These are phyloP conservation scores for Ceratina calcarata DNA, from an alignment of 1,140 invertebrate genomes.

Conservation along the genomic window DNA sequence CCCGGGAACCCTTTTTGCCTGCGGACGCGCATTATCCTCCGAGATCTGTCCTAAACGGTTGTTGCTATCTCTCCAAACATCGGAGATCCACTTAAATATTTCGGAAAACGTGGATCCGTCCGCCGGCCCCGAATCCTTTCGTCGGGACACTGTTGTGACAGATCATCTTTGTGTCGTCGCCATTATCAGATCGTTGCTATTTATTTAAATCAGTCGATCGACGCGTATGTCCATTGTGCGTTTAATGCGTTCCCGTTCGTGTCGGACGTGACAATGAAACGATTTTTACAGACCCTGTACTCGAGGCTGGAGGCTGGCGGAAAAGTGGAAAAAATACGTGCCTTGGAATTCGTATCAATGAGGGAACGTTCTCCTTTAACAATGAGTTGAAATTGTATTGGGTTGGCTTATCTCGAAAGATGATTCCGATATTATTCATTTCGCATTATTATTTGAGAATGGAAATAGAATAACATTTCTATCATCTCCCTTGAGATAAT, in stretches of 20 bases:
- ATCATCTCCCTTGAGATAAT: too few species aligned
- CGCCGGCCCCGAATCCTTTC: conserved; percentile 58
- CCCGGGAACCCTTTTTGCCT: conserved; percentile 51
- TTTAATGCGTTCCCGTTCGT: conserved; percentile 44
- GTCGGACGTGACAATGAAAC: conserved; percentile 29
- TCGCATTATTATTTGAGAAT: too few species aligned
- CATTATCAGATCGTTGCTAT: conserved; percentile 68
- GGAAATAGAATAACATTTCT: too few species aligned
- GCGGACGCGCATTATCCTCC: conserved; percentile 28
- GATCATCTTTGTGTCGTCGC: conserved; percentile 61
- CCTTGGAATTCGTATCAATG: conserved; percentile 23
- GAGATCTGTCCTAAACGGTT: conserved; percentile 35
- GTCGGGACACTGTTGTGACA: conserved; percentile 67
- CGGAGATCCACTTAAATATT: conserved; percentile 75
- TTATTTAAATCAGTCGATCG: conserved; percentile 65
- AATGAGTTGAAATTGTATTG: background rate
- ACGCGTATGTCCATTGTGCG: conserved; percentile 39
- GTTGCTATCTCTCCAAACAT: conserved; percentile 73
- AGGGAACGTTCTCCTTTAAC: background rate
- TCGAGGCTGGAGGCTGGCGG: background rate
- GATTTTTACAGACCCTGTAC: conserved; percentile 15
- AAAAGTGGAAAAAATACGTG: conserved; percentile 17
- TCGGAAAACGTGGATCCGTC: conserved; percentile 66
- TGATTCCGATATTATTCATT: background rate
- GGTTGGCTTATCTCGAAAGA: too few species aligned